Base-by-base conservation (phyloP, 2,888 invertebrate genomes). In the Dryocosmus kuriphilus region DNA sequence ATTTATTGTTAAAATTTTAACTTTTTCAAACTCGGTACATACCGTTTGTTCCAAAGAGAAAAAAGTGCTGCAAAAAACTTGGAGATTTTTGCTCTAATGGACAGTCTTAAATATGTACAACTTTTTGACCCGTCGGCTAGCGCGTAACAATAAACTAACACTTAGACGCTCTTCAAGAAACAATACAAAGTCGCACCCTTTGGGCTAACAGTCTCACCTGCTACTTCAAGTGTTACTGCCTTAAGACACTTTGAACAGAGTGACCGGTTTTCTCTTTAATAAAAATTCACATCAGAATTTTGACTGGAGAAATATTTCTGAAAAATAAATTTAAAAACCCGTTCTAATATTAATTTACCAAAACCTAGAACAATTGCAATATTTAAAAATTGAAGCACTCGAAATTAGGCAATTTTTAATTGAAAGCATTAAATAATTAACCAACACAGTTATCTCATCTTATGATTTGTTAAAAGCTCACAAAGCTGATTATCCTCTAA, bases 101-200 rank as follows among this genome's bases (percentile, higher is more conserved):
- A 82, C 83, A 81, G 76, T 73, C 81, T 89, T 87, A 88, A 91
- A 90, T 89, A 90, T 90, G 86, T 82, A 89, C 85, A 83, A 80
- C 78, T 46, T 79, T 84, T 80, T 85, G 89, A 88, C 89, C 90
- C 89, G 90, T 84, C 87, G 89, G 90, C 88, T 88, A 89, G 87
- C 87, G 86, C 88, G 88, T 91, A 91, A 91, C 90, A 90, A 91
- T 91, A 90, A 91, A 90, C 90, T 85, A 90, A 91, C 90, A 91
- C 90, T 90, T 87, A 84, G 85, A 82, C 83, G 81, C 82, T 86
- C 88, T 89, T 86, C 83, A 84, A 84, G 86, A 82, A 87, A 91
- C 91, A 91, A 90, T 90, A 88, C 86, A 76, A 85, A 86, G 88
- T 89, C 88, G 85, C 90, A 87, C 89, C 88, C 89, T 87, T 85